Evolutionary conservation across 1,140 invertebrate genomes (phyloP).

Genomic region (Nasonia longicornis): DNA sequence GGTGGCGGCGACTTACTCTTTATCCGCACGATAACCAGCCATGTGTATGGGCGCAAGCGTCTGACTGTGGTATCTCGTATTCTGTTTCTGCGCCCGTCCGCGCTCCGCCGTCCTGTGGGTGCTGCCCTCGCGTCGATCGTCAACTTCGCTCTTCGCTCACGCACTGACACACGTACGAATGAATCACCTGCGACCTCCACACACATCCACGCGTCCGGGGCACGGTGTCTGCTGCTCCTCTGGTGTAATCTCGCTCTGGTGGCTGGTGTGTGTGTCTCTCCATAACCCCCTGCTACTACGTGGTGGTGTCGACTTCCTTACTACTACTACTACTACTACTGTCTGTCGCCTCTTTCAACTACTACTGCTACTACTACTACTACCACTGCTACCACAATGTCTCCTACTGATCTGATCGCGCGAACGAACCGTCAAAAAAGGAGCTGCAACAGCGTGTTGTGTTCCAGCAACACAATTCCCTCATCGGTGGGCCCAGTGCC

Average conservation of each 20-base stretch:
- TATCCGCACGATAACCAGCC: neutral
- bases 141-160: neutral
- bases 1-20: constrained; percentile 59
- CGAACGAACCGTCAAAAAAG: constrained; percentile 68
- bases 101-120: constrained; percentile 55
- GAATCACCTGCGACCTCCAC: constrained; percentile 17
- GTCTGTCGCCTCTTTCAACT: constrained; percentile 13
- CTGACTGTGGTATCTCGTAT: constrained; percentile 67
- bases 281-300: constrained; percentile 16
- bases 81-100: constrained; percentile 48
- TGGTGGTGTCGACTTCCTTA: neutral
- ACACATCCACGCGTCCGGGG: constrained; percentile 20
- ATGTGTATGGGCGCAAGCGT: constrained; percentile 55
- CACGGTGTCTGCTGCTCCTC: constrained; percentile 30
- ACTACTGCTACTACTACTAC: constrained; percentile 39
- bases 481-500: constrained; percentile 88
- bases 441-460: constrained; percentile 88
- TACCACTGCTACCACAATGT: constrained; percentile 57
- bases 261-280: constrained; percentile 4
- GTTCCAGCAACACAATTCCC: constrained; percentile 94
- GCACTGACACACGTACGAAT: neutral
- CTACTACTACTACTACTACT: constrained; percentile 24
- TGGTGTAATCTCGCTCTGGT: constrained; percentile 6
- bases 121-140: constrained; percentile 2
- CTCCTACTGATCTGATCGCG: constrained; percentile 39